phyloP scores from a whole-genome alignment of 2,797 vertebrate species.

The Oceanodroma leucorhoa region DNA sequence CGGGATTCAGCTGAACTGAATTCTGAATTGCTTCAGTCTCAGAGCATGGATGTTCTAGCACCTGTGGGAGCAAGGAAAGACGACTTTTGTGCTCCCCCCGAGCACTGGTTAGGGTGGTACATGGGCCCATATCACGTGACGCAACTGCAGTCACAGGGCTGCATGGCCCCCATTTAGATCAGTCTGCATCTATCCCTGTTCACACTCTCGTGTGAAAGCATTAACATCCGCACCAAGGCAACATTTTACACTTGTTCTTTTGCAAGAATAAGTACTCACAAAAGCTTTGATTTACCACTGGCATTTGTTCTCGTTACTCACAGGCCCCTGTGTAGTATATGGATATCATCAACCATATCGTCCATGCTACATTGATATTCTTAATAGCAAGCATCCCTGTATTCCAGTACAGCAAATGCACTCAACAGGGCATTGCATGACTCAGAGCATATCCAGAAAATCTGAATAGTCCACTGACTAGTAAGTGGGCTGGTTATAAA shows the following conservation, averaged over 20 bases:
- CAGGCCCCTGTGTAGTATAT: not conserved
- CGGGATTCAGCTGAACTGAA: slow-evolving; percentile 16
- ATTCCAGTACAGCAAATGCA: not conserved
- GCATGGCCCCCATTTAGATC: not conserved
- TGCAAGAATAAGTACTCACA: not conserved
- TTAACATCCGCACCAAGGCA: not conserved
- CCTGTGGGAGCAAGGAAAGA: not conserved
- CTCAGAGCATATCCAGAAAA: not conserved
- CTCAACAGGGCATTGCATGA: not conserved
- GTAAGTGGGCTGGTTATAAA: not conserved
- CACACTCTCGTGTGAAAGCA: not conserved
- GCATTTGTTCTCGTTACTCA: not conserved
- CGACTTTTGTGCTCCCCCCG: not conserved
- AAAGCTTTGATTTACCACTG: not conserved
- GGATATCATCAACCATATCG: not conserved
- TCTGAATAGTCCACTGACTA: not conserved
- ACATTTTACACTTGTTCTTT: not conserved
- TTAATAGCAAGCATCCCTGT: not conserved
- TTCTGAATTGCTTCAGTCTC: not conserved
- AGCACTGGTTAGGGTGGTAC: not conserved
- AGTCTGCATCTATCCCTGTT: not conserved
- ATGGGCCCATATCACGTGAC: not conserved
- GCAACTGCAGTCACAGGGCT: not conserved
- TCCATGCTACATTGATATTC: not conserved
- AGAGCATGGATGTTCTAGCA: not conserved